Conservation (phyloP, 2,888 invertebrate species). For the Dermolepida albohirtum region DNA sequence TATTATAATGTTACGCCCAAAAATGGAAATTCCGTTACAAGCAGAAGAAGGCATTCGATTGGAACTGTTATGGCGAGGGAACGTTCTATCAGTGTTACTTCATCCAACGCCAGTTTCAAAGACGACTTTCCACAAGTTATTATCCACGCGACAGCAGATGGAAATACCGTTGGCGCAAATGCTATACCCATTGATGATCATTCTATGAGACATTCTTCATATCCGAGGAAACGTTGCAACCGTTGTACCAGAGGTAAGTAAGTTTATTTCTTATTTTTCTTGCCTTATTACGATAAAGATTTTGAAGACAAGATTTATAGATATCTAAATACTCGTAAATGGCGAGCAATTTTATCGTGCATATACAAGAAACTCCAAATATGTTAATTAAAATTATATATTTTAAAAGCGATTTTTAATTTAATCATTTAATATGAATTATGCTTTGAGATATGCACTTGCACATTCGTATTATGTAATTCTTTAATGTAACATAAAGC, state of each 20-base stretch:
- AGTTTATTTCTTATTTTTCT: slow-evolving; percentile 9
- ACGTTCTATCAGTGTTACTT: slow-evolving; percentile 58
- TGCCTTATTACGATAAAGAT: too few relatives aligned
- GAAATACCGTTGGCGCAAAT: slow-evolving; percentile 45
- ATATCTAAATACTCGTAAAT: too few relatives aligned
- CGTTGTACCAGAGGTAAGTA: slow-evolving; percentile 61
- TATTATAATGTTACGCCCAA: slow-evolving; percentile 68
- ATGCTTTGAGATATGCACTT: too few relatives aligned
- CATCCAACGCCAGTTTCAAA: slow-evolving; percentile 58
- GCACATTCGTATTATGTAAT: too few relatives aligned
- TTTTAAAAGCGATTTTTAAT: too few relatives aligned
- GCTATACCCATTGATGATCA: slow-evolving; percentile 58
- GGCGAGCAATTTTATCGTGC: too few relatives aligned
- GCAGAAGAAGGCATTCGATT: slow-evolving; percentile 73
- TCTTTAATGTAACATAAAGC: too few relatives aligned
- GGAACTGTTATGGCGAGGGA: slow-evolving; percentile 72
- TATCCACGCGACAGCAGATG: slow-evolving; percentile 56
- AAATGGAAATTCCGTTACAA: slow-evolving; percentile 57
- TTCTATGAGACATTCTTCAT: slow-evolving; percentile 61
- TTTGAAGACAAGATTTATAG: too few relatives aligned
- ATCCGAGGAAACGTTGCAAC: slow-evolving; percentile 62
- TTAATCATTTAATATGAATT: too few relatives aligned
- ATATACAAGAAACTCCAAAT: too few relatives aligned
- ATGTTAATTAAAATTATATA: too few relatives aligned
- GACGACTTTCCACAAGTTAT: slow-evolving; percentile 59